Base-by-base conservation (phyloP, 2,888 invertebrate genomes). In the Diarsia dahlii region DNA sequence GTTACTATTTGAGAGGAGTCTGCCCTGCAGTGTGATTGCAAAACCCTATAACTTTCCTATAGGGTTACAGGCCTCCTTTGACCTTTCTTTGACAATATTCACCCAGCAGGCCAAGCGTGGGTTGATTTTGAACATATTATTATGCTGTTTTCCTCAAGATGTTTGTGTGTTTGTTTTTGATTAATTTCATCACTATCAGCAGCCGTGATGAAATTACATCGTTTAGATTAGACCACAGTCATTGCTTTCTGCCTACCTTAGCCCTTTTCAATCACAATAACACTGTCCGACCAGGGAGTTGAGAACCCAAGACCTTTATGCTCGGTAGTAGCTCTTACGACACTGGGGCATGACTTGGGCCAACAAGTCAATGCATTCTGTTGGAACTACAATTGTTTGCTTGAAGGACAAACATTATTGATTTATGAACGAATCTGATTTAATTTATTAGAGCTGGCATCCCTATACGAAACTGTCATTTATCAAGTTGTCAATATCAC, bases 381-480 rank as follows among this genome's bases (percentile, higher is more conserved):
- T 60, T 18, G 58, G 58, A 28, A 9, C 13, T 28, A 13, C 20
- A 13, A 45, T 68, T 60, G 18, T 60, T 62, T 34, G 60, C 20
- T 9, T 34, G n/a, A 58, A 58, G 23, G 45, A 54, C 46, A 64
- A 45, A 15, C 12, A 12, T 5, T 71, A 66, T 39, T 69, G n/a
- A 74, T 69, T 74, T 39, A 18, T 23, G 46, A 74, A 81, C 56
- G 50, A 56, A 34, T 6, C 6, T 13, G 34, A 65, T 64, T 20
- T 6, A 13, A 46, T 77, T 68, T 82, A 65, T 58, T 45, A 0
- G 0, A 54, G 18, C 50, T 86, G 74, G 84, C 71, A 82, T 50
- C 75, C 63, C 69, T 28, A 28, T 45, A 4, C 6, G 9, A 9
- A 48, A 68, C 70, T 82, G 84, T 80, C 85, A 87, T 48, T 1